Evolutionary conservation across 1,140 invertebrate genomes (phyloP).

Genomic region (Philaenus spumarius): DNA sequence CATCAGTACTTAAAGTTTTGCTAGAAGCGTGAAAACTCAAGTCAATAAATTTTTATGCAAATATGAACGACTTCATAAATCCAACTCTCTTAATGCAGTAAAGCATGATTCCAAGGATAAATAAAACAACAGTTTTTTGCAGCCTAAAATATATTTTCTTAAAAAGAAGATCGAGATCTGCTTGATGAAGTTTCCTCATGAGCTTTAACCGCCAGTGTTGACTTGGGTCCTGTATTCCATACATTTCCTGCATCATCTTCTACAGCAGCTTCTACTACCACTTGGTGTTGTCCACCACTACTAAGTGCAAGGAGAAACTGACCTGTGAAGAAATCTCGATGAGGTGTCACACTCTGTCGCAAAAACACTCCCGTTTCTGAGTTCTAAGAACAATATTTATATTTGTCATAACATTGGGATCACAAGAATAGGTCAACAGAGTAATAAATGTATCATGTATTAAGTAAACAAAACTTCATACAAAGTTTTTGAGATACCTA

Average conservation of each 20-base stretch:
- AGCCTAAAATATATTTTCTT: background rate
- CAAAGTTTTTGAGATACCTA: no score
- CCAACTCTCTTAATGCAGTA: no score
- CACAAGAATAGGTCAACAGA: no score
- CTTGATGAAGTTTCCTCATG: conserved; percentile 49
- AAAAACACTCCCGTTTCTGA: conserved; percentile 31
- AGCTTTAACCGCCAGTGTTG: conserved; percentile 59
- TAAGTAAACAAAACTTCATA: no score
- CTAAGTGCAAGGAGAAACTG: conserved; percentile 60
- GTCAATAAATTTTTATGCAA: no score
- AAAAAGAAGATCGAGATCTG: conserved; percentile 11
- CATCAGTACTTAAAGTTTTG: no score
- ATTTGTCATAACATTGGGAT: no score
- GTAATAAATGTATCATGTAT: no score
- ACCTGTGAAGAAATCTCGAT: conserved; percentile 73
- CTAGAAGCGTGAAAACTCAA: no score
- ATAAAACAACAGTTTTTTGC: no score
- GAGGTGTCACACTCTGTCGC: conserved; percentile 60
- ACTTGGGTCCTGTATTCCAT: conserved; percentile 69
- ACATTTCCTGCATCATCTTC: conserved; percentile 61
- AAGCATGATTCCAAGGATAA: no score
- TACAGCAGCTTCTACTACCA: conserved; percentile 62
- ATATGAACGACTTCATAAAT: no score
- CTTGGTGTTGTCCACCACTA: conserved; percentile 49
- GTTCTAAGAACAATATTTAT: conserved; percentile 10